A percentile compares a stretch with the other conserved stretches of the same genome.
Evolutionary conservation across 2,797 vertebrate species (phyloP).

Genomic region (Lophius americanus): DNA sequence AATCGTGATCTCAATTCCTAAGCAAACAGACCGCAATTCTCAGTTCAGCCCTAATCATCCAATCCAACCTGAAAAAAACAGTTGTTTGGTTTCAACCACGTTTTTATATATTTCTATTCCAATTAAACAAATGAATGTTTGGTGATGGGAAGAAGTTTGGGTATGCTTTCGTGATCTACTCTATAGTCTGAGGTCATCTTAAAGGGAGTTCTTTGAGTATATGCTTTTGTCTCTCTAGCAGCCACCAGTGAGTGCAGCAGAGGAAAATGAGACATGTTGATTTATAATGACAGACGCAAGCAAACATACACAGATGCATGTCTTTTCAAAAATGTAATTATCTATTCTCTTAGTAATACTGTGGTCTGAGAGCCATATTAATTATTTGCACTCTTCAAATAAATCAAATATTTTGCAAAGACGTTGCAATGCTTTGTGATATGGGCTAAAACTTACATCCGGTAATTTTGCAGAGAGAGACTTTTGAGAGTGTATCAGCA

Average conservation of each 20-base stretch:
- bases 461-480: conserved; percentile 35
- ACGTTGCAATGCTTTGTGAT: conserved; percentile 52
- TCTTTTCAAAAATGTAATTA: conserved; percentile 76
- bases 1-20: too few species aligned
- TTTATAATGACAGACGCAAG: conserved; percentile 79
- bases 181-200: conserved; percentile 27
- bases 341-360: conserved; percentile 77
- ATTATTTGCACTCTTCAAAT: conserved; percentile 64
- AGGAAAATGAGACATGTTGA: conserved; percentile 78
- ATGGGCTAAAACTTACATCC: conserved; percentile 34
- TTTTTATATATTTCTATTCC: conserved; percentile 27
- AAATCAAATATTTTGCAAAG: conserved; percentile 48
- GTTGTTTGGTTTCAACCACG: neutral
- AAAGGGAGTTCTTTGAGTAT: conserved; percentile 58
- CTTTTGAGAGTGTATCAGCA: conserved; percentile 15
- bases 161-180: conserved; percentile 45
- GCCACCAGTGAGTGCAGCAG: conserved; percentile 69
- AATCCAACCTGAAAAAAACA: neutral
- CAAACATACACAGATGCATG: conserved; percentile 74
- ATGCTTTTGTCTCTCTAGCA: conserved; percentile 65
- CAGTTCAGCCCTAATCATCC: too few species aligned
- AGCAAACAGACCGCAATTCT: too few species aligned
- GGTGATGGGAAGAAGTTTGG: conserved; percentile 10
- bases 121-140: neutral
- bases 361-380: conserved; percentile 71